Base-by-base conservation (phyloP, 2,888 invertebrate genomes). In the Atherix ibis region DNA sequence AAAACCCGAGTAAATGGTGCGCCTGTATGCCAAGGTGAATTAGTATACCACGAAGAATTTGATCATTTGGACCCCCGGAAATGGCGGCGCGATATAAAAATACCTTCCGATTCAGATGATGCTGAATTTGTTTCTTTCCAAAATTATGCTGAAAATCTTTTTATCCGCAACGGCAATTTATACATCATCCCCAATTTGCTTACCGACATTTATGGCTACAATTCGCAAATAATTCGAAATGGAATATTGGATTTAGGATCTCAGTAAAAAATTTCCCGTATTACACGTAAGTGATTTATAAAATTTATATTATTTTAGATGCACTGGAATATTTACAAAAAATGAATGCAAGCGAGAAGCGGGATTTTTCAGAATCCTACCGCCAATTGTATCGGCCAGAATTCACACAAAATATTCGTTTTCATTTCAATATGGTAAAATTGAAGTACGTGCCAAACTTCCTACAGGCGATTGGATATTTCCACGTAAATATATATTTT, bases 391-490 rank as follows among this genome's bases (percentile, higher is more conserved):
- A 17, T 75, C 76, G 2, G 73, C 73, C 0, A 65, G 68, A 32
- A 46, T 83, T 10, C 68, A 66, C 25, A 73, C 75, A 2, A 73
- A 67, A 45, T 62, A 68, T 25, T 58, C 57, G 1, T 76, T 82
- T 46, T 66, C 66, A 4, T 82, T 83, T 46, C 66, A 66, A 8
- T 81, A 77, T 49, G 83, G 83, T 9, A 67, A 62, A 25, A 62
- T 83, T 10, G 69, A 75, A 48, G 61, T 83, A 3, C 65, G 69
- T 15, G 83, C 82, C 0, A 77, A 75, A 53, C 48, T 84, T 15
- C 81, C 83, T 0, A 65, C 65, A 41, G 83, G 83, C 1, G 77
- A 82, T 50, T 83, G 83, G 84, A 59, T 83, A 13, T 68, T 77
- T 48, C 82, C 84, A 32, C 65, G 83, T 82, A 62, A 63, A 48